Conservation (phyloP, 2,888 invertebrate species). For the Drosophila subsilvestris region DNA sequence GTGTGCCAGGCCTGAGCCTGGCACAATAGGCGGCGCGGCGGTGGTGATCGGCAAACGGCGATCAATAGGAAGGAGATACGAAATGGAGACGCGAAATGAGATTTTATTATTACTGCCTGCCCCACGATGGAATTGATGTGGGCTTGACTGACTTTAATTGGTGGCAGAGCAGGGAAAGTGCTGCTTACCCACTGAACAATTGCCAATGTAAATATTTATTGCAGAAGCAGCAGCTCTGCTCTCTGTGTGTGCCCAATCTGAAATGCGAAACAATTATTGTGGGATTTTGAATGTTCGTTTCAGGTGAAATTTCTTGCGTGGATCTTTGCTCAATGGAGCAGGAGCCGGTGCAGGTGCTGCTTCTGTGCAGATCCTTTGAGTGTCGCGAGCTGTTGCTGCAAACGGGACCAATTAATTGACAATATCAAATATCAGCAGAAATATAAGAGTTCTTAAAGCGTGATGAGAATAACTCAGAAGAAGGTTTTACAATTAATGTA, state of each 20-base stretch:
- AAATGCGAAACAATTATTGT: slow-evolving; percentile 21
- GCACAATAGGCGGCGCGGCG: slow-evolving; percentile 1
- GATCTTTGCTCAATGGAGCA: too few species aligned
- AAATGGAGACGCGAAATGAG: slow-evolving; percentile 25
- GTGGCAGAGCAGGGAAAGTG: slow-evolving; percentile 33
- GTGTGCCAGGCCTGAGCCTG: slow-evolving; percentile 1
- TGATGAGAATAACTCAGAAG: too few species aligned
- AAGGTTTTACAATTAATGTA: too few species aligned
- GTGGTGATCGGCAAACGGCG: too few species aligned
- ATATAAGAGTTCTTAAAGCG: too few species aligned
- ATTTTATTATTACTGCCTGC: slow-evolving; percentile 28
- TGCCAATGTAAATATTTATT: slow-evolving; percentile 33
- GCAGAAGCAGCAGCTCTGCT: slow-evolving; percentile 3
- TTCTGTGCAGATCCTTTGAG: too few species aligned
- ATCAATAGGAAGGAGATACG: slow-evolving; percentile 1
- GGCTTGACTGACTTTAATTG: slow-evolving; percentile 50
- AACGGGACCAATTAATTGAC: too few species aligned
- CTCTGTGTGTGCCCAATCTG: slow-evolving; percentile 3
- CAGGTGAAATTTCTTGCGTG: too few species aligned
- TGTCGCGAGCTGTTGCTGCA: too few species aligned
- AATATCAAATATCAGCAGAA: too few species aligned
- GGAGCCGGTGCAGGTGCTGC: too few species aligned
- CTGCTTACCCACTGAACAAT: slow-evolving; percentile 18
- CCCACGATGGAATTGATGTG: slow-evolving; percentile 30
- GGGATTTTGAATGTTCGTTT: too few species aligned